Base-by-base conservation (phyloP, 2,113 vertebrate species). In the Alosa alosa region DNA sequence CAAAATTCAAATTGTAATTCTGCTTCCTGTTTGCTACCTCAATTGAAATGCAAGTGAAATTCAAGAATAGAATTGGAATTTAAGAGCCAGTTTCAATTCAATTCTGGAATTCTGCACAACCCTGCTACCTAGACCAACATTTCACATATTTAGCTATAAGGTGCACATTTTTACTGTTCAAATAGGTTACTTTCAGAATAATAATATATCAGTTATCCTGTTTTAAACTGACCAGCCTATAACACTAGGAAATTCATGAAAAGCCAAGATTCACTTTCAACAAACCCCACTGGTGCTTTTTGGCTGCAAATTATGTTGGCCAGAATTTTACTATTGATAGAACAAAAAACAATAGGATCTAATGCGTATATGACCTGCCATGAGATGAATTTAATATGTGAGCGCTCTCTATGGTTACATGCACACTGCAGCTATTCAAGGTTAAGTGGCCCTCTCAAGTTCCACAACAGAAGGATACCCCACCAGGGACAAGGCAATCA, bases 361-460 rank as follows among this genome's bases (percentile, higher is more conserved):
- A 15, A 17, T 78, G 72, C 72, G 17, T 78, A 36, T 5, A 78
- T 36, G 72, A 36, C 31, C 25, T 13, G 36, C 72, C 11, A 39
- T 17, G 25, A 78, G 72, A 78, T 78, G 72, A 39, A 78, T 41
- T 78, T 11, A 78, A 78, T 78, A 78, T 78, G 72, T 78, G 72
- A 78, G 2, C 5, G 9, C 72, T 78, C 4, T 78, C 72, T 78
- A 78, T 36, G 4, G 72, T 78, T 78, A 39, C 72, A 78, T 78
- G 72, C 31, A 78, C 72, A 78, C 72, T 39, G 72, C 36, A 78
- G 72, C 72, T 41, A 78, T 31, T 39, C 31, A 17, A 78, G 25
- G 72, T 78, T 39, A 78, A 39, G 72, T 78, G 72, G 72, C 11
- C 36, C 31, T 78, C 72, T 78, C 72, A 78, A 17, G 36, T 78